Evolutionary conservation across 1,140 invertebrate genomes (phyloP).

Genomic region (Drosophila repletoides): DNA sequence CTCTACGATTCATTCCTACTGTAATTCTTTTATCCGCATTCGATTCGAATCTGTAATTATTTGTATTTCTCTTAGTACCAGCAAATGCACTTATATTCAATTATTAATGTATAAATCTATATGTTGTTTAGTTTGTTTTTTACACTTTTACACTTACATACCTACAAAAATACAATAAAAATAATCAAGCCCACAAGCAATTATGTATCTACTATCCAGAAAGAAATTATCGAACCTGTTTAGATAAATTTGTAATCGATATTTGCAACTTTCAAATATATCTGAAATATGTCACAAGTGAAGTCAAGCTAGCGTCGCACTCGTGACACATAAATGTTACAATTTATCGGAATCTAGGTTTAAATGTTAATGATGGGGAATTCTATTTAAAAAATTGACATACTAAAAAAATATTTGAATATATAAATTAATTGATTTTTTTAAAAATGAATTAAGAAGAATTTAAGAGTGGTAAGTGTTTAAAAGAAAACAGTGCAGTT

Average conservation of each 20-base stretch:
- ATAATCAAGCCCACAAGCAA: slow-evolving; percentile 41
- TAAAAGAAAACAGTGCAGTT: no score
- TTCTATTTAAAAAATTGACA: no score
- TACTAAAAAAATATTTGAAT: no score
- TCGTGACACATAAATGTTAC: no score
- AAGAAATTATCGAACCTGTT: slow-evolving; percentile 56
- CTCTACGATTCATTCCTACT: slow-evolving; percentile 80
- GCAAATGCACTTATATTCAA: not conserved
- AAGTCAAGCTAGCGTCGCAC: not conserved
- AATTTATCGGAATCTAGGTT: no score
- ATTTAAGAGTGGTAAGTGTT: no score
- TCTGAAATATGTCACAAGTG: slow-evolving; percentile 9
- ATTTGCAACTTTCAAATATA: slow-evolving; percentile 25
- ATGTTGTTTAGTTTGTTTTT: not conserved
- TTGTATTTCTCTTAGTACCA: slow-evolving; percentile 7
- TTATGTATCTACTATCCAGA: slow-evolving; percentile 68
- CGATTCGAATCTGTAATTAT: slow-evolving; percentile 50
- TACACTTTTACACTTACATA: slow-evolving; percentile 8
- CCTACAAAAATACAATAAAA: slow-evolving; percentile 27
- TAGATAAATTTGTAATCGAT: slow-evolving; percentile 57
- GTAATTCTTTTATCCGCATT: slow-evolving; percentile 53
- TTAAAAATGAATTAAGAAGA: no score
- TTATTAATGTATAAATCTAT: not conserved
- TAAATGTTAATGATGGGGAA: no score
- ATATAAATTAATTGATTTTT: no score